These are phyloP conservation scores for Papilio xuthus DNA, from an alignment of 1,140 invertebrate species.

Conservation along the genomic window DNA sequence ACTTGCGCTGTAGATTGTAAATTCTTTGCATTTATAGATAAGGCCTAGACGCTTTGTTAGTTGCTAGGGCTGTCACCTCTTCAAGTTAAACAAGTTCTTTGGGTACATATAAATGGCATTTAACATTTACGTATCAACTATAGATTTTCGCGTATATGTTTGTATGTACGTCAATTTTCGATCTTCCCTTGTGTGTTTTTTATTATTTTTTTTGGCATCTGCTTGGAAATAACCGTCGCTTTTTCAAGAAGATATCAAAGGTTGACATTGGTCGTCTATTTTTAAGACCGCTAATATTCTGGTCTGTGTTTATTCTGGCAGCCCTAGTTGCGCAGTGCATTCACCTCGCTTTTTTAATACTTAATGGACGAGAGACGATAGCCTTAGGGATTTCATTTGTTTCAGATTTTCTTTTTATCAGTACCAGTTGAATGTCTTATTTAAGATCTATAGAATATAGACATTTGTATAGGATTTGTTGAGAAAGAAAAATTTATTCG, in stretches of 20 bases:
- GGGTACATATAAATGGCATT: background rate
- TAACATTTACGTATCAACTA: too few species aligned
- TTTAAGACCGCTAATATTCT: background rate
- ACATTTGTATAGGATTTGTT: background rate
- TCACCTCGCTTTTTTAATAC: constrained; percentile 20
- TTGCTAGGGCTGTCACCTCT: background rate
- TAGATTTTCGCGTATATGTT: too few species aligned
- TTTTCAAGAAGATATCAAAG: too few species aligned
- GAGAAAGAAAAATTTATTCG: background rate
- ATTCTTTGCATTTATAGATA: constrained; percentile 32
- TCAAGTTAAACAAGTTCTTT: background rate
- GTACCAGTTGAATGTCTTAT: background rate
- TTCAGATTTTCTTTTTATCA: background rate
- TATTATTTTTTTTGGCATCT: background rate
- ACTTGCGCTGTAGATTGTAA: constrained; percentile 28
- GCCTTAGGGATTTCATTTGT: constrained; percentile 4
- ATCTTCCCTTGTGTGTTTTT: background rate
- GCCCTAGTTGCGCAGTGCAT: background rate
- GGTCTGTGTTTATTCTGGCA: background rate
- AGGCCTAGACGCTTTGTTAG: constrained; percentile 10
- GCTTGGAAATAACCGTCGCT: too few species aligned
- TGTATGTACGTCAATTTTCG: too few species aligned
- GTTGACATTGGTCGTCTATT: too few species aligned
- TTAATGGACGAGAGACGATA: constrained; percentile 16
- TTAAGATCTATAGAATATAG: background rate